phyloP scores from a whole-genome alignment of 2,113 vertebrate genomes.

The Platichthys flesus region DNA sequence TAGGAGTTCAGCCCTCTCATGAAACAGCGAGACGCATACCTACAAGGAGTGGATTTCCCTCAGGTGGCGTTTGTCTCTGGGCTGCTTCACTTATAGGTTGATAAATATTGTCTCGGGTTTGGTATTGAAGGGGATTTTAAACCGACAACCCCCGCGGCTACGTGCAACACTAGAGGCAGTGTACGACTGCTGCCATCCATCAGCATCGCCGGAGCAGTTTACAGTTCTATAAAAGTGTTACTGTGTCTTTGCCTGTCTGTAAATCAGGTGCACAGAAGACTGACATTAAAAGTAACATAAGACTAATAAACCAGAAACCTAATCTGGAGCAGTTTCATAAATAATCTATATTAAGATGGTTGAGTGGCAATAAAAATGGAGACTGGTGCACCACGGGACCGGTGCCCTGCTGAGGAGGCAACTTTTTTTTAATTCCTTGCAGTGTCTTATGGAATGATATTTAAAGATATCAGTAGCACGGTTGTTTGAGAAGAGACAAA shows the following conservation, averaged over 20 bases:
- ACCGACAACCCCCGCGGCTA: conserved; percentile 18
- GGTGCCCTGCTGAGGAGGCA: conserved; percentile 36
- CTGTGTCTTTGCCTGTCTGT: conserved; percentile 62
- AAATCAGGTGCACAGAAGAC: conserved; percentile 64
- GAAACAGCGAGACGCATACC: conserved; percentile 38
- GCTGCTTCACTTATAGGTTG: conserved; percentile 42
- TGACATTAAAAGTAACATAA: conserved; percentile 66
- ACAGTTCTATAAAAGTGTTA: conserved; percentile 74
- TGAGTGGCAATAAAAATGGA: conserved; percentile 61
- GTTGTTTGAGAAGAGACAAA: neutral
- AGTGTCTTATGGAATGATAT: conserved; percentile 21
- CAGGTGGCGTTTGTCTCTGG: conserved; percentile 41
- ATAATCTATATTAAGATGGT: conserved; percentile 61
- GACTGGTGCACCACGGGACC: conserved; percentile 58
- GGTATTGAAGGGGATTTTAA: conserved; percentile 36
- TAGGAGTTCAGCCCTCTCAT: conserved; percentile 30
- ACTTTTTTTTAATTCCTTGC: conserved; percentile 1
- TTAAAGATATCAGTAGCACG: conserved; percentile 25
- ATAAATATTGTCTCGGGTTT: conserved; percentile 54
- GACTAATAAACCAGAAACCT: conserved; percentile 58
- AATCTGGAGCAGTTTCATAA: conserved; percentile 64
- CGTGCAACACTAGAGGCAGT: conserved; percentile 52
- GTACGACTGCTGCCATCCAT: conserved; percentile 57
- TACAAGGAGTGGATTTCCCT: conserved; percentile 19
- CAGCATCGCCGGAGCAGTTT: conserved; percentile 61